A percentile compares a stretch with the other conserved stretches of the same genome.
Evolutionary conservation across 2,888 invertebrate species (phyloP).

Genomic region (Colostygia pectinataria): DNA sequence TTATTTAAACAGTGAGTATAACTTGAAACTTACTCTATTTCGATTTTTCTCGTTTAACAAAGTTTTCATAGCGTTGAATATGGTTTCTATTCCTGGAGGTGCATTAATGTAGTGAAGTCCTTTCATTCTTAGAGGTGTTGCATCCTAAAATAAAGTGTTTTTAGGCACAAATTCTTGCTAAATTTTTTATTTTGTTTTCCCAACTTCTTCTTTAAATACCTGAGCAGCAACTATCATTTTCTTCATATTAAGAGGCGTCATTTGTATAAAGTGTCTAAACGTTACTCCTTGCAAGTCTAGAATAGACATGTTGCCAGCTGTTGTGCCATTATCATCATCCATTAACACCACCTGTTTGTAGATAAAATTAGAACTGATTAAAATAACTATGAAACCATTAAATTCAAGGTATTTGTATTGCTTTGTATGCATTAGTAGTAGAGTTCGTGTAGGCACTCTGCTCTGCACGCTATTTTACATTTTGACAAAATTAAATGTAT

Average conservation of each 20-base stretch:
- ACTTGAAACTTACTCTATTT: slow-evolving; percentile 68
- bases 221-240: slow-evolving; percentile 68
- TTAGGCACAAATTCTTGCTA: too few relatives aligned
- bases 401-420: too few relatives aligned
- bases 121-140: slow-evolving; percentile 82
- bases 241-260: slow-evolving; percentile 78
- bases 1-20: too few relatives aligned
- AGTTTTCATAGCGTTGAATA: slow-evolving; percentile 77
- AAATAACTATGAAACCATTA: too few relatives aligned
- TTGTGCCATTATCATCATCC: slow-evolving; percentile 77
- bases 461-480: too few relatives aligned
- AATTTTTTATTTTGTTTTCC: too few relatives aligned
- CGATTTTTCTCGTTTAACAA: slow-evolving; percentile 83
- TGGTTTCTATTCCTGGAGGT: slow-evolving; percentile 79
- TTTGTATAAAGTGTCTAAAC: slow-evolving; percentile 75
- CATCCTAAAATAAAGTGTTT: slow-evolving; percentile 69
- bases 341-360: slow-evolving; percentile 60
- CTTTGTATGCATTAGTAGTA: too few relatives aligned
- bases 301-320: slow-evolving; percentile 70
- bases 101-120: slow-evolving; percentile 82
- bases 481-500: too few relatives aligned
- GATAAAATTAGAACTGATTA: background rate
- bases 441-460: too few relatives aligned
- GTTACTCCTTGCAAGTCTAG: slow-evolving; percentile 77
- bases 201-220: slow-evolving; percentile 39